Evolutionary conservation across 2,888 invertebrate genomes (phyloP).

Genomic region (Acleris holmiana): DNA sequence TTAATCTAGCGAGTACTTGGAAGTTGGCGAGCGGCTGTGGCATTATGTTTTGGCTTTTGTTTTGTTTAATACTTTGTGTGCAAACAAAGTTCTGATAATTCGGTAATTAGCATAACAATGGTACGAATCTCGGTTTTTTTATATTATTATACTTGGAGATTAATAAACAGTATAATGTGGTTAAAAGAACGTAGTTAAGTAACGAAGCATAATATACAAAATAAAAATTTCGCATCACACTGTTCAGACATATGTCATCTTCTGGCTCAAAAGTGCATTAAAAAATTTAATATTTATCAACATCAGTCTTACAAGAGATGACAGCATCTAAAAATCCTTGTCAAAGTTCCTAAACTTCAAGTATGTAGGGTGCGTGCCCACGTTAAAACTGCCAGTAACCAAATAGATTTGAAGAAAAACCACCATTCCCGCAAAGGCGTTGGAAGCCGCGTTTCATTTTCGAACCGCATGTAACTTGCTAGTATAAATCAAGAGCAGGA

Average conservation of each 20-base stretch:
- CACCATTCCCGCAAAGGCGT: conserved; percentile 21
- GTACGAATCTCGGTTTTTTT: too few species aligned
- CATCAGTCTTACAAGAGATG: conserved; percentile 23
- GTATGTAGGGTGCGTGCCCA: conserved; percentile 20
- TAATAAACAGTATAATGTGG: too few species aligned
- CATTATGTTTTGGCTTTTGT: neutral
- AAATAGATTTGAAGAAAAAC: conserved; percentile 28
- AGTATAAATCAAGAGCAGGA: conserved; percentile 70
- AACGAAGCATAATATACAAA: too few species aligned
- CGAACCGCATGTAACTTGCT: conserved; percentile 52
- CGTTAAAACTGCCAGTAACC: neutral
- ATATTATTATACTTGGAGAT: too few species aligned
- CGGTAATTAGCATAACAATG: too few species aligned
- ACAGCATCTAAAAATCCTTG: conserved; percentile 20
- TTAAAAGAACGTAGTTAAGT: too few species aligned
- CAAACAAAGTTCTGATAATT: neutral
- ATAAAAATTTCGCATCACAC: too few species aligned
- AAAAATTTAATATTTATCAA: conserved; percentile 11
- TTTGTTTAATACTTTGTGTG: conserved; percentile 7
- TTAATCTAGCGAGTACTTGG: conserved; percentile 35
- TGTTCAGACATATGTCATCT: too few species aligned
- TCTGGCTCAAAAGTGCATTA: neutral
- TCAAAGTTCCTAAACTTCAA: conserved; percentile 28
- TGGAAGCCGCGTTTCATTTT: conserved; percentile 37
- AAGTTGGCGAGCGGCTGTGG: conserved; percentile 7